Evolutionary conservation across 2,113 vertebrate genomes (phyloP), one percentile per base, ranked within the genome.

Genomic region (Cacatua alba): DNA sequence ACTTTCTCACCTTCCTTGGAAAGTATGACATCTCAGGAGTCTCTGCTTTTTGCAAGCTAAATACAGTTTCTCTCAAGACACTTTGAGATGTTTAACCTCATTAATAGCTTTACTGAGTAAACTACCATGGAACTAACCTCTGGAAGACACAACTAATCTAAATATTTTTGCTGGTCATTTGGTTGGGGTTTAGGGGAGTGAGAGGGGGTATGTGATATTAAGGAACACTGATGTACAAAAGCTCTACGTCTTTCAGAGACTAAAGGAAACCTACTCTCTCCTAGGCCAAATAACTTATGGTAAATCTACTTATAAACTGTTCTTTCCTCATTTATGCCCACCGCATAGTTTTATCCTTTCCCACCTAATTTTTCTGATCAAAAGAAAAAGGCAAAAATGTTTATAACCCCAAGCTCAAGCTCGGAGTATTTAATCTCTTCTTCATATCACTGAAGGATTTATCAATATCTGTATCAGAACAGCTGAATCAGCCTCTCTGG

Each of bases 161-260:
- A 33, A 3, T 7, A 1, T 14, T 74, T 72, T 74, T 63, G 3
- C 31, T 55, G 17, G 24, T 46, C 3, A 0, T 48, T 49, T 86
- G 4, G 2, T 41, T 55, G 29, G 11, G 10, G 4, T 17, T 59
- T 63, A 13, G 9, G 15, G 4, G 0, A 65, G 7, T 21, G 19
- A 53, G 13, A 13, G 15, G 7, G 6, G 0, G 4, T 67, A 15
- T 29, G 8, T 7, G 0, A 0, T 49, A 7, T 35, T 37, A 65
- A 74, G n/a, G 33, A 88, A 65, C 33, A 14, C 4, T 60, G 43
- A 10, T 28, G 17, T 55, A 46, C 10, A 77, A 64, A 69, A 72
- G 2, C 3, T 79, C 23, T 49, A 1, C 39, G 7, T 68, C 28
- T 49, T 31, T 26, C 25, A 89, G 53, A 64, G 17, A 60, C 63